Evolutionary conservation across 1,140 invertebrate genomes (phyloP), one percentile per base, ranked within the genome.

Genomic region (Caenorhabditis tropicalis): DNA sequence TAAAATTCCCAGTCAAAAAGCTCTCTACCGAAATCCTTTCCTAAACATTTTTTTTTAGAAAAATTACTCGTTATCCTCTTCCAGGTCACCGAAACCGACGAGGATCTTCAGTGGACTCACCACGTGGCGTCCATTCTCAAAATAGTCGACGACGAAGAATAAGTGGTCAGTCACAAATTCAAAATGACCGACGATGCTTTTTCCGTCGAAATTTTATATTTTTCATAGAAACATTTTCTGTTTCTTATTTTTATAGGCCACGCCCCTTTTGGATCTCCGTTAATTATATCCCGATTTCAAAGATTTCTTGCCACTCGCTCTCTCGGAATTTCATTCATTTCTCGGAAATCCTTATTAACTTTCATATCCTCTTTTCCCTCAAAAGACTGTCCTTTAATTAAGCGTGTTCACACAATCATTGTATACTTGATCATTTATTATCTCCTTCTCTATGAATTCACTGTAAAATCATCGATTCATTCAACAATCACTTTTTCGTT

Each of bases 131-230:
- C 65, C 7, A 36, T 74, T 21, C 29, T 31, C 1, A 74, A 74
- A 74, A 74, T 74, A 24, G 65, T 74, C 19, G 65, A 74, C 15
- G 65, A 74, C 36, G 65, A 74, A 1, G 65, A 74, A 9, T 33
- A 74, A 3, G 27, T 31, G 0, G 31, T 31, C n/a, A n/a, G n/a
- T n/a, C 1, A 31, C 19, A 9, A 7, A 36, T 74, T 29, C 65
- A 5, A 74, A 74, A 15, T 19, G 15, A 3, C 6, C 15, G 5
- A 36, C 21, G 6, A 4, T 24, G 7, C 27, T 29, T 16, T 58
- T 51, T 10, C 7, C n/a, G n/a, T n/a, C n/a, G n/a, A 36, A 65
- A 31, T 65, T 65, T 65, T 39, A 65, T 65, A 65, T 65, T 36
- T n/a, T 24, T 36, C 58, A 27, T 31, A 15, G 24, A 7, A 53